Base-by-base conservation (phyloP, 2,113 vertebrate genomes). In the Calcarius ornatus region DNA sequence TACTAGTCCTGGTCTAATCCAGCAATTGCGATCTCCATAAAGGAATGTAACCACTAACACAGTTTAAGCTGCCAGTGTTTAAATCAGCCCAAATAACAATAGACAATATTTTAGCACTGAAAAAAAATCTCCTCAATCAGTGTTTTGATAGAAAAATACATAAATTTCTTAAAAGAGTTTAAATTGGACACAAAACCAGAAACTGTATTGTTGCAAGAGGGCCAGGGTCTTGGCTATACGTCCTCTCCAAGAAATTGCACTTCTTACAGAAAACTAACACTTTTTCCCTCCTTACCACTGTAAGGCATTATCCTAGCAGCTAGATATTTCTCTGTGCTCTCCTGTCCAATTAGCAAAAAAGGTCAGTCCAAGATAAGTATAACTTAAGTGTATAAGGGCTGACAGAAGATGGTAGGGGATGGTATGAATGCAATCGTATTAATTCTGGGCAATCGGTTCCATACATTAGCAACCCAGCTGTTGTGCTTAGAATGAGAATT, bases 321-420 rank as follows among this genome's bases (percentile, higher is more conserved):
- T 53, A 56, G 48, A 48, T 60, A 69, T 61, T 91, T 65, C 37
- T 85, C 50, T 60, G 31, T 45, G 30, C 33, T 76, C 30, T 87
- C 30, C 19, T 69, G 23, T 47, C 47, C 78, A 96, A 87, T 95
- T 91, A 91, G 30, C 91, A 63, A 57, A 95, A 96, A 96, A 97
- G 66, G 81, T 92, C 87, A 92, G 53, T 79, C 31, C 73, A 84
- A 89, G 91, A 80, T 65, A 92, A 63, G 63, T 80, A 8, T 15
- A 75, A 59, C 35, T 35, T 51, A 72, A 76, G 66, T 93, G 90
- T 91, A 70, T 77, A 80, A 86, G 17, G 45, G 42, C 50, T 93
- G 93, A 94, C 78, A 95, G 83, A 61, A 92, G 75, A 88, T 11
- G 4, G 53, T 53, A 82, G 78, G 11, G 45, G n/a, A 68, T 65